Conservation (phyloP, 2,113 vertebrate species). For the Hydrolagus affinis region DNA sequence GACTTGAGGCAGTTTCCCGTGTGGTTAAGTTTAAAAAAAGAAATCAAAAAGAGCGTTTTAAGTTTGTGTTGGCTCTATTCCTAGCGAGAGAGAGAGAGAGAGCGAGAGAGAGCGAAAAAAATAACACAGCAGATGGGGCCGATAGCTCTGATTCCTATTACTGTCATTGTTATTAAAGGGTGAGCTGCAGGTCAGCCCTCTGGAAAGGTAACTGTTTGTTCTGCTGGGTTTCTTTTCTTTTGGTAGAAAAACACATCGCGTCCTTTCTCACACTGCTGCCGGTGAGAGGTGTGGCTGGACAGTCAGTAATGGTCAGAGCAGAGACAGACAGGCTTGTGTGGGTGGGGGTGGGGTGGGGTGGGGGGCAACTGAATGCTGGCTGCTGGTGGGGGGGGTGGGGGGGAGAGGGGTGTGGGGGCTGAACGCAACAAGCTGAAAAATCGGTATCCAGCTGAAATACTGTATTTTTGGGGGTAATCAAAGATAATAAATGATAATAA, state of each 20-base stretch:
- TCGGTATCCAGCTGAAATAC: no score
- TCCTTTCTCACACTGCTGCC: neutral
- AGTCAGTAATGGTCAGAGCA: neutral
- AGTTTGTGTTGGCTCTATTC: slow-evolving; percentile 6
- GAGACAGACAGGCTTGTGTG: neutral
- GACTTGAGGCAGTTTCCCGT: neutral
- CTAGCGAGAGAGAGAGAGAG: neutral
- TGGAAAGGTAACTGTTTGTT: neutral
- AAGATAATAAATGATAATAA: no score
- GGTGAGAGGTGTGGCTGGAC: neutral
- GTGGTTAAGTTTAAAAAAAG: neutral
- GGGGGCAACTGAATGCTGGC: neutral
- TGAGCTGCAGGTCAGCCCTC: slow-evolving; percentile 59
- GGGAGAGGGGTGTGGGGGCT: neutral
- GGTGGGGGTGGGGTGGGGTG: neutral
- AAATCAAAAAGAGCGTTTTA: neutral
- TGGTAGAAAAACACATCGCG: no score
- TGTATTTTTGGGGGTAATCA: no score
- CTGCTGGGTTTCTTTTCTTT: neutral
- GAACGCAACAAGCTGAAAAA: neutral
- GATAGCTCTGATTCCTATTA: slow-evolving; percentile 5
- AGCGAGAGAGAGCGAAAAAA: no score
- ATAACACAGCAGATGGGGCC: no score
- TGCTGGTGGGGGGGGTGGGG: neutral
- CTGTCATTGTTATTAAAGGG: slow-evolving; percentile 55